Evolutionary conservation across 1,140 invertebrate species (phyloP), one percentile per base, ranked within the genome.

Genomic region (Pachypsylla venusta): DNA sequence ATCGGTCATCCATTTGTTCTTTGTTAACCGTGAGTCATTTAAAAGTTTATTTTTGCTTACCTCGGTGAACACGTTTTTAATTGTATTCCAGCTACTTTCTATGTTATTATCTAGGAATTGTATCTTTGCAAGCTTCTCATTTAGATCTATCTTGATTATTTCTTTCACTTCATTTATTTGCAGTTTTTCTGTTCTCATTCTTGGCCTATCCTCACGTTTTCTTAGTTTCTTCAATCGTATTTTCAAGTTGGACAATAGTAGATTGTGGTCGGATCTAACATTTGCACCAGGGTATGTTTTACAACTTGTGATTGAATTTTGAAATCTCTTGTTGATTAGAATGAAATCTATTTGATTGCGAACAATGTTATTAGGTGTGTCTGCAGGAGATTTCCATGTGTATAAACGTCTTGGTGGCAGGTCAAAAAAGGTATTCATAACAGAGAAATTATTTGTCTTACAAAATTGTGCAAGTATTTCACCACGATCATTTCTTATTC

Each of bases 321-420:
- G 53, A 54, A 64, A 70, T 10, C 67, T 42, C 20, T 62, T 61
- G 22, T 67, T 67, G 1, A 68, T 64, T 24, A 67, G 30, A 0
- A 71, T 64, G 54, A 61, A 71, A 56, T 70, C 68, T 54, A 70
- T 70, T 59, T 69, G 68, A 59, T 70, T 71, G 56, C 69, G 53
- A 4, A 70, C 60, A n/a, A n/a, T n/a, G n/a, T n/a, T n/a, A n/a
- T n/a, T n/a, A n/a, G n/a, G 25, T 3, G 20, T n/a, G n/a, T 70
- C 65, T 19, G 25, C 25, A 22, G 69, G 68, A 16, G 65, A 70
- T 24, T 64, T 69, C 66, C 69, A 70, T 3, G 69, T 70, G 30
- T 67, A 70, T 30, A 70, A 53, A n/a, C 30, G 7, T 35, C 30
- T 35, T 10, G 30, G 30, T 10, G 7, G 30, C 7, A 10, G 30